phyloP scores from a whole-genome alignment of 2,888 invertebrate genomes.

The Agriopis leucophaearia region DNA sequence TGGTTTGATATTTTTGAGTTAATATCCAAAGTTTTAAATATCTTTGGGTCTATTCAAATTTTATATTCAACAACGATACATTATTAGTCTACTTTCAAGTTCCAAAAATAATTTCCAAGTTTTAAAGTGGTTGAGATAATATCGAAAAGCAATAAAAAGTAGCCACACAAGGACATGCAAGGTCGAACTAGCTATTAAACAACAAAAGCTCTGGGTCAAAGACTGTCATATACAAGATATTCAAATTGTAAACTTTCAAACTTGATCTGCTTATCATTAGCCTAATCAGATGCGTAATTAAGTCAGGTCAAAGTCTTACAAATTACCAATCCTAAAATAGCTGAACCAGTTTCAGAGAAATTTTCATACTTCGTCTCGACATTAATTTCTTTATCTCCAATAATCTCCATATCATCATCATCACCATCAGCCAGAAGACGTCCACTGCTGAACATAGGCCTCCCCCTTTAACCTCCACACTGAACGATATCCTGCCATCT shows the following conservation, averaged over 20 bases:
- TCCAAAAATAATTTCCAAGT: no score
- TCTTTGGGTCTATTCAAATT: no score
- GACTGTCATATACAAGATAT: slow-evolving; percentile 9
- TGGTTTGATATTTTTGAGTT: no score
- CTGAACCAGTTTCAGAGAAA: slow-evolving; percentile 1
- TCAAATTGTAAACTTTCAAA: slow-evolving; percentile 8
- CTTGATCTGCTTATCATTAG: not conserved
- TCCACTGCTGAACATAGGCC: no score
- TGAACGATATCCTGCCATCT: no score
- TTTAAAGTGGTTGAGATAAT: not conserved
- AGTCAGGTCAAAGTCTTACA: slow-evolving; percentile 12
- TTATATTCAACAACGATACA: no score
- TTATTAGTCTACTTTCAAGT: no score
- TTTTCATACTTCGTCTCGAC: not conserved
- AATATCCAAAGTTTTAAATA: no score
- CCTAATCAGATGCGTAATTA: slow-evolving; percentile 1
- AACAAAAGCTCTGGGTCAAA: slow-evolving; percentile 4
- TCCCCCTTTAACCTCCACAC: no score
- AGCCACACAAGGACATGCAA: slow-evolving; percentile 9
- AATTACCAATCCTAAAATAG: slow-evolving; percentile 9
- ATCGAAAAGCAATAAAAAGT: not conserved
- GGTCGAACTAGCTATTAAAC: slow-evolving; percentile 1
- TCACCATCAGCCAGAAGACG: no score
- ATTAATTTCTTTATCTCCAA: slow-evolving; percentile 8
- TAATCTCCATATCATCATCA: no score